Percentiles rank a stretch among this genome's conserved stretches.
Evolutionary conservation across 2,888 invertebrate genomes (phyloP).

Genomic region (Ennomos fuscantarius): DNA sequence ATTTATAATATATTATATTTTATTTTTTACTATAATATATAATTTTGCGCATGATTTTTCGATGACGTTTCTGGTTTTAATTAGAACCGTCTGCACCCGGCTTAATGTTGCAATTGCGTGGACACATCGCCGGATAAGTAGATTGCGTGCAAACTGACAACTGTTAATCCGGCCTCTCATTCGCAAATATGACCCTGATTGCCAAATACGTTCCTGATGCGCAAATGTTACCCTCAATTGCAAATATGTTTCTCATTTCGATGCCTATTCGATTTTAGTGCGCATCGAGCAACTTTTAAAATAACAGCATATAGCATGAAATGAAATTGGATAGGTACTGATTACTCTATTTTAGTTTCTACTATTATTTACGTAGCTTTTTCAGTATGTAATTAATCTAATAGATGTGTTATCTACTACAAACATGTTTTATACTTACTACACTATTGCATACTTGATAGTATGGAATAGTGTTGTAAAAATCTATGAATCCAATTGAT

Average conservation of each 20-base stretch:
- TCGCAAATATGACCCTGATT: constrained; percentile 25
- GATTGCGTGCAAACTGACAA: constrained; percentile 30
- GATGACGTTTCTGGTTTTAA: not conserved
- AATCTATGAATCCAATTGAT: too few species aligned
- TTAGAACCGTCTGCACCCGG: constrained; percentile 1
- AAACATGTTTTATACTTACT: too few species aligned
- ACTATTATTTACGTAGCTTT: too few species aligned
- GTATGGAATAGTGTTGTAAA: too few species aligned
- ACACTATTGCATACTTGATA: too few species aligned
- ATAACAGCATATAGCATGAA: not conserved
- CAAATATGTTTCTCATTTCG: constrained; percentile 17
- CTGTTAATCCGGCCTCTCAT: constrained; percentile 26
- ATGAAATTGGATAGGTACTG: too few species aligned
- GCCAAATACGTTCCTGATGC: constrained; percentile 23
- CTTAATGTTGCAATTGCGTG: constrained; percentile 12
- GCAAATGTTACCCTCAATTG: constrained; percentile 8
- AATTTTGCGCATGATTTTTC: too few species aligned
- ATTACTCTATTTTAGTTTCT: too few species aligned
- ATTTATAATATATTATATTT: too few species aligned
- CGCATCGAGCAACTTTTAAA: constrained; percentile 8
- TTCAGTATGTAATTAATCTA: too few species aligned
- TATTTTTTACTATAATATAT: too few species aligned
- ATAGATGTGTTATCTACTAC: too few species aligned
- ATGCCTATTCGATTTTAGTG: constrained; percentile 25
- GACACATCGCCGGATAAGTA: constrained; percentile 25